Evolutionary conservation across 2,888 invertebrate genomes (phyloP).

Genomic region (Bugula neritina): DNA sequence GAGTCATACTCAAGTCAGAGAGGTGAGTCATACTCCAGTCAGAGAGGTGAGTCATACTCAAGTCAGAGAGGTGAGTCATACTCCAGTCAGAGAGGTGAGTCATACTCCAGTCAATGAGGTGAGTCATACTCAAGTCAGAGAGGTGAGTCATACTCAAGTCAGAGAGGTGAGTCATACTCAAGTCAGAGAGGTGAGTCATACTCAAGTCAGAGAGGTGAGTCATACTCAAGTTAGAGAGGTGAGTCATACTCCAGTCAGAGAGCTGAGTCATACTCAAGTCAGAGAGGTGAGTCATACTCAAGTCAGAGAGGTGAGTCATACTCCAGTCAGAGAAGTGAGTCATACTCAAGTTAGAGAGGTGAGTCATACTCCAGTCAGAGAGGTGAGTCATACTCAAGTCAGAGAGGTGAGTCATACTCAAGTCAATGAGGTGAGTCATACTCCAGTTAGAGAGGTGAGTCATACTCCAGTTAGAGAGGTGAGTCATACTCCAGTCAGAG

Average conservation of each 20-base stretch:
- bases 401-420: too few relatives aligned
- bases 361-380: neutral
- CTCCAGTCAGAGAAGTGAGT: too few relatives aligned
- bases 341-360: neutral
- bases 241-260: too few relatives aligned
- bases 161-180: neutral
- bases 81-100: neutral
- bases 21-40: neutral
- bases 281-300: neutral
- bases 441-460: too few relatives aligned
- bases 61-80: neutral
- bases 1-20: neutral
- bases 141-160: neutral
- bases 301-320: neutral
- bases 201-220: neutral
- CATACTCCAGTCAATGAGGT: too few relatives aligned
- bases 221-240: neutral
- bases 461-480: too few relatives aligned
- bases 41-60: neutral
- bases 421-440: too few relatives aligned
- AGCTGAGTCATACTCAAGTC: neutral
- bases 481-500: neutral
- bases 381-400: neutral
- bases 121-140: neutral
- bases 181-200: neutral